Conservation (phyloP, 2,888 invertebrate species). For the Stictocephala bisonia region DNA sequence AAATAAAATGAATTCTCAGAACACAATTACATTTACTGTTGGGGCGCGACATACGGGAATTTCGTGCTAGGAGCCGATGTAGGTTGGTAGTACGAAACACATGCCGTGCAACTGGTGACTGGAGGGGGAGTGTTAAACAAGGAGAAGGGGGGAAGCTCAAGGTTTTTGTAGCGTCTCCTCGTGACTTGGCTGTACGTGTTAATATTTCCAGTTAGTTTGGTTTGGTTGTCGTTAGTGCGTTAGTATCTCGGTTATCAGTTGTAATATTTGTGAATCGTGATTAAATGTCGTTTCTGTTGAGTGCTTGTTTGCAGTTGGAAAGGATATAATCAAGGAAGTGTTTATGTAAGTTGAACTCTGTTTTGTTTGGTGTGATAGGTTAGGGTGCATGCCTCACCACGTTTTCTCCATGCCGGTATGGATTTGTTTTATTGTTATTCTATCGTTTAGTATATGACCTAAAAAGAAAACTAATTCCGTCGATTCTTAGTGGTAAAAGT, state of each 20-base stretch:
- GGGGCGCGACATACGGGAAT: slow-evolving; percentile 7
- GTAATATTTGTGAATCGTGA: neutral
- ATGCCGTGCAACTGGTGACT: slow-evolving; percentile 49
- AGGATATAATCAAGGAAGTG: slow-evolving; percentile 2
- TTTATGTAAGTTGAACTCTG: neutral
- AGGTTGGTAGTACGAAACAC: slow-evolving; percentile 48
- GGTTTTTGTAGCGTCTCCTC: slow-evolving; percentile 48
- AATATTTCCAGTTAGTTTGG: slow-evolving; percentile 47
- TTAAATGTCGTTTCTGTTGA: slow-evolving; percentile 12
- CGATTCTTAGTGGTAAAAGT: too few species aligned
- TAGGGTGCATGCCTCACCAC: slow-evolving; percentile 24
- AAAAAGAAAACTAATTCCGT: too few species aligned
- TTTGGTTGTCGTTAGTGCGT: slow-evolving; percentile 45
- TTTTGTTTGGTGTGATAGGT: slow-evolving; percentile 36
- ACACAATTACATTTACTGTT: too few species aligned
- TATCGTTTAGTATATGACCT: too few species aligned
- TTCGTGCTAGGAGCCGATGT: slow-evolving; percentile 25
- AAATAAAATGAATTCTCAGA: too few species aligned
- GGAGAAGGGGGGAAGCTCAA: slow-evolving; percentile 39
- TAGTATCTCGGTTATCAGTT: slow-evolving; percentile 5
- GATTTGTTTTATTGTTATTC: too few species aligned
- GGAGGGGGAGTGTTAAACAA: slow-evolving; percentile 5
- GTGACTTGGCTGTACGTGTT: slow-evolving; percentile 43
- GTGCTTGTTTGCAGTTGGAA: slow-evolving; percentile 1
- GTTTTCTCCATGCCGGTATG: slow-evolving; percentile 23